Conservation (phyloP, 2,113 vertebrate genomes). For the Gnathonemus longibarbis region DNA sequence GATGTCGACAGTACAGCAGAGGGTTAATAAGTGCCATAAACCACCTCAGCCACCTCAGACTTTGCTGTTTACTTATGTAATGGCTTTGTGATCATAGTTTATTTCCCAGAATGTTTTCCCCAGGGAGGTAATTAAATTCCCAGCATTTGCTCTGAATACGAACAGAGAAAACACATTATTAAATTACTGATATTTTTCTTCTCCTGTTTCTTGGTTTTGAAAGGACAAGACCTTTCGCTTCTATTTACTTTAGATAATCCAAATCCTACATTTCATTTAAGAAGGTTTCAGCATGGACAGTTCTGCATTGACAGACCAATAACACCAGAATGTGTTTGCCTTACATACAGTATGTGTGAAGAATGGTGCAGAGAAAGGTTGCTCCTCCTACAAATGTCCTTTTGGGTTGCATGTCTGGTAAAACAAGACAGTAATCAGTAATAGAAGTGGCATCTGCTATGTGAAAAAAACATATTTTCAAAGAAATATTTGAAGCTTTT, state of each 20-base stretch:
- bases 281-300: conserved; percentile 4
- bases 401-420: neutral
- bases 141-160: neutral
- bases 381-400: neutral
- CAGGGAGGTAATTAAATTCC: neutral
- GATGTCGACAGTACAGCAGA: neutral
- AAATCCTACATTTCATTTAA: neutral
- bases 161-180: neutral
- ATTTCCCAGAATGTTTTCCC: neutral
- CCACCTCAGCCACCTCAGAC: too few species aligned
- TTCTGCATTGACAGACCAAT: neutral
- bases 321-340: neutral
- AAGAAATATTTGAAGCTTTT: neutral
- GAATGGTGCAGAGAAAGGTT: neutral
- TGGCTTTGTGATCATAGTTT: conserved; percentile 10
- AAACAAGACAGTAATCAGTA: neutral
- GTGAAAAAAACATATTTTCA: neutral
- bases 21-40: neutral
- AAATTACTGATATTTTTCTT: neutral
- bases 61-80: neutral
- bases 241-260: neutral
- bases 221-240: neutral
- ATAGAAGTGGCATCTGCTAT: neutral
- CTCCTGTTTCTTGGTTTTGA: neutral
- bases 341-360: neutral